Conservation (phyloP, 2,113 vertebrate species). For the Zosterops lateralis region DNA sequence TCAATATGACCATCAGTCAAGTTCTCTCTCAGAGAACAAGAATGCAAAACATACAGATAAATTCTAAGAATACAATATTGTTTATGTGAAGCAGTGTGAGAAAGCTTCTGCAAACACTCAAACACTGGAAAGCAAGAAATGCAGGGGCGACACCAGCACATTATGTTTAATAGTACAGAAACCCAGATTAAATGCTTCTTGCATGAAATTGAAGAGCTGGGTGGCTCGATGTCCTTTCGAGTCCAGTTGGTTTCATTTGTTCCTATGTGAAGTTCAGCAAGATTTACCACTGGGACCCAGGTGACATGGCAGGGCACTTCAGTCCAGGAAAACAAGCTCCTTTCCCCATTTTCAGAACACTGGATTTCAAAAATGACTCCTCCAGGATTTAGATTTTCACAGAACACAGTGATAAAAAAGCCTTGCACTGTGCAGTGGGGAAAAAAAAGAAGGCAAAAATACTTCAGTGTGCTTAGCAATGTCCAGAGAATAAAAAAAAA, state of each 20-base stretch:
- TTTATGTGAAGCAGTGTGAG: too few species aligned
- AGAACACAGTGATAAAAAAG: not conserved
- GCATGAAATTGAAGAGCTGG: not conserved
- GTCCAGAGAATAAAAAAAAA: not conserved
- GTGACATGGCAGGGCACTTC: not conserved
- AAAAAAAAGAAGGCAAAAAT: not conserved
- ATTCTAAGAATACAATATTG: too few species aligned
- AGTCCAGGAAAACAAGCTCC: not conserved
- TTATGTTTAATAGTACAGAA: not conserved
- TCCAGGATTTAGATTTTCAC: not conserved
- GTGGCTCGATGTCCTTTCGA: not conserved
- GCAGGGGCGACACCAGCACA: too few species aligned
- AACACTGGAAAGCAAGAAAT: too few species aligned
- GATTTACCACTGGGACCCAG: not conserved
- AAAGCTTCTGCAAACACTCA: too few species aligned
- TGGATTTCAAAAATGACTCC: not conserved
- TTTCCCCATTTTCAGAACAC: not conserved
- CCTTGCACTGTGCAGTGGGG: fast-evolving
- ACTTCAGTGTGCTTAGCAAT: not conserved
- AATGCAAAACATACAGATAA: too few species aligned
- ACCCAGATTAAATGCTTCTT: not conserved
- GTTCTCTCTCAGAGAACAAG: too few species aligned
- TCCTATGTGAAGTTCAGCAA: not conserved
- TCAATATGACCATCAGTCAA: too few species aligned
- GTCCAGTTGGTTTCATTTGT: not conserved